A percentile compares a stretch with the other conserved stretches of the same genome.
These are phyloP conservation scores for Helicoverpa zea DNA, from an alignment of 1,140 invertebrate genomes.

Conservation along the genomic window DNA sequence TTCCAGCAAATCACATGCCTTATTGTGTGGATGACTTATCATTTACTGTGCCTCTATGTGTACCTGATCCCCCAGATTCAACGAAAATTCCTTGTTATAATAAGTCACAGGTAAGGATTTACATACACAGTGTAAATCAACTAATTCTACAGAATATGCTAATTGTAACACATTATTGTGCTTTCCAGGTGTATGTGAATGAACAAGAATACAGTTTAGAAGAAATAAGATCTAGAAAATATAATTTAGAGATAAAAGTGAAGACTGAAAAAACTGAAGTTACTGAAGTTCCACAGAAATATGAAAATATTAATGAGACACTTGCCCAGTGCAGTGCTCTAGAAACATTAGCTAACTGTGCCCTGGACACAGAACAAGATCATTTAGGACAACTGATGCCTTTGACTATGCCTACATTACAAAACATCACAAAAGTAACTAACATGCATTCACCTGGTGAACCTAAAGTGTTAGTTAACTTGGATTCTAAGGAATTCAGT, in stretches of 20 bases:
- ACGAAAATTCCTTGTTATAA: constrained; percentile 88
- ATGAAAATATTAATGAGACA: constrained; percentile 76
- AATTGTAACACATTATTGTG: constrained; percentile 34
- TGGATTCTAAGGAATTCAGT: constrained; percentile 83
- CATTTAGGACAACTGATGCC: constrained; percentile 82
- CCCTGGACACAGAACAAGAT: constrained; percentile 80
- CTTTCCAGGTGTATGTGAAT: constrained; percentile 87
- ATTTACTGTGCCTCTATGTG: constrained; percentile 87
- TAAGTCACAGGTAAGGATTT: constrained; percentile 80
- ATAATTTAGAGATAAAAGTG: constrained; percentile 71
- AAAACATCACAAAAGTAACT: constrained; percentile 81
- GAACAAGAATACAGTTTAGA: constrained; percentile 90
- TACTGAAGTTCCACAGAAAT: constrained; percentile 61
- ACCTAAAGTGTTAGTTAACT: constrained; percentile 81
- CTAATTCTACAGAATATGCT: background rate
- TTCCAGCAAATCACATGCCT: constrained; percentile 82
- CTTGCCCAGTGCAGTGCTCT: constrained; percentile 81
- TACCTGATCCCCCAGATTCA: constrained; percentile 88
- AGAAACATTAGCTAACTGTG: constrained; percentile 84
- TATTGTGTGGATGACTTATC: constrained; percentile 87
- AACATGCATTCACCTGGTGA: constrained; percentile 83
- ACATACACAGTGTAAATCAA: background rate
- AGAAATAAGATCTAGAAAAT: constrained; percentile 88
- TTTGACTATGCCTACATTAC: constrained; percentile 76
- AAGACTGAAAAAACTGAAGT: constrained; percentile 68